A percentile compares a stretch with the other conserved stretches of the same genome.
Conservation (phyloP, 1,140 invertebrate species). For the Drosophila yakuba region DNA sequence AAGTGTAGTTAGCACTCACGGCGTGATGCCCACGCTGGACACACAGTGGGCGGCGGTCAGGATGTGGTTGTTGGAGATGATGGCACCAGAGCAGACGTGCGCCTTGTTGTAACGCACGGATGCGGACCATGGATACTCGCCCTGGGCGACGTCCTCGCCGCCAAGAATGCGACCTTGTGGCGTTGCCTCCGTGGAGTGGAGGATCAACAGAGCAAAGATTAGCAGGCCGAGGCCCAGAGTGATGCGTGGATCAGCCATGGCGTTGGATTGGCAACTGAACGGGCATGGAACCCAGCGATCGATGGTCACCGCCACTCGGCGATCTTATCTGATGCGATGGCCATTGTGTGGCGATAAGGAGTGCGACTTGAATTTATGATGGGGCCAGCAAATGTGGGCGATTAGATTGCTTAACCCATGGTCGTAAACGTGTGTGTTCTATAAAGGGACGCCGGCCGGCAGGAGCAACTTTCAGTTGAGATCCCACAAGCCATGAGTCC, state of each 20-base stretch:
- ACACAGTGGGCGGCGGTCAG: conserved; percentile 71
- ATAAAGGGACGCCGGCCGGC: conserved; percentile 12
- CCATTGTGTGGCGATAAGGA: neutral
- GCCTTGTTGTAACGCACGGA: conserved; percentile 67
- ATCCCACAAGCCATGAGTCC: conserved; percentile 14
- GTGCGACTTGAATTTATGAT: conserved; percentile 18
- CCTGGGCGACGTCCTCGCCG: conserved; percentile 52
- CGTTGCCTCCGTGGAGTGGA: neutral
- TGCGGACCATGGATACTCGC: conserved; percentile 58
- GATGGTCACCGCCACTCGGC: conserved; percentile 5
- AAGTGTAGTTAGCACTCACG: conserved; percentile 52
- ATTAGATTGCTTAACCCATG: conserved; percentile 24
- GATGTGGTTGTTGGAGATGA: conserved; percentile 42
- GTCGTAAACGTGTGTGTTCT: conserved; percentile 30
- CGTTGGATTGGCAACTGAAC: conserved; percentile 68
- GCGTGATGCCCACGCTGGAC: conserved; percentile 40
- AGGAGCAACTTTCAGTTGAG: conserved; percentile 22
- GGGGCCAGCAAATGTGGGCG: neutral
- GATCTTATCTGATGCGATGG: conserved; percentile 34
- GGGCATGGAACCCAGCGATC: neutral
- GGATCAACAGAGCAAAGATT: conserved; percentile 35
- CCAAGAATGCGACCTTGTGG: conserved; percentile 66
- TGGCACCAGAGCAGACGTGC: conserved; percentile 45
- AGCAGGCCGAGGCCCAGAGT: conserved; percentile 20
- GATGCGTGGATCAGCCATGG: conserved; percentile 62